Evolutionary conservation across 1,140 invertebrate species (phyloP), one percentile per base, ranked within the genome.

Genomic region (Elymnias hypermnestra): DNA sequence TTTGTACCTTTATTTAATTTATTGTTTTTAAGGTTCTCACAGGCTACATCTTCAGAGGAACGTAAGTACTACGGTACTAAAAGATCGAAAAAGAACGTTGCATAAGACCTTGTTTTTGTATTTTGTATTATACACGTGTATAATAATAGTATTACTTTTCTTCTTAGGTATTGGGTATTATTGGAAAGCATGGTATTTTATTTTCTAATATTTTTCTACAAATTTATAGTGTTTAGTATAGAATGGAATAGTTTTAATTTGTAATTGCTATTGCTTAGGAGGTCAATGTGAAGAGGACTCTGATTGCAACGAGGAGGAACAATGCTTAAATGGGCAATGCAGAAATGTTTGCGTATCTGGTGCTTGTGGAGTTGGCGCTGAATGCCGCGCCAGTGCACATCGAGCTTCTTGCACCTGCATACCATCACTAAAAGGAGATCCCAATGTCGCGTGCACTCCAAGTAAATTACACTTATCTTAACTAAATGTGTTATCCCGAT

Each of bases 321-420:
- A 91, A 1, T 97, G 96, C 57, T 73, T 93, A 8, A 92, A 93
- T 48, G 82, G 90, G 12, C 87, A 87, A 25, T 96, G 94, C 66
- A 88, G 93, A 12, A 92, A 93, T 76, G 94, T 94, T 1, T 97
- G 96, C 63, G 77, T 87, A 4, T 84, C 91, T 25, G 86, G 87
- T 5, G 93, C 91, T 58, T 97, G 96, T 78, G 93, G 94, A 8
- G 76, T 87, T 0, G 93, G 92, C 18, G 95, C 95, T 1, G 89
- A 94, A 48, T 97, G 96, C 55, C 86, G 89, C 37, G 91, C 94
- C 0, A 79, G 89, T 12, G 90, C 92, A 31, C 95, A 97, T 72
- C 90, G 90, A 51, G 93, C 94, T 5, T 75, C 90, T 2, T 97
- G 95, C 72, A 88, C 87, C 21, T 97, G 96, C 72, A 90, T 94